Conservation (phyloP, 2,888 invertebrate genomes). For the Melieria crassipennis region DNA sequence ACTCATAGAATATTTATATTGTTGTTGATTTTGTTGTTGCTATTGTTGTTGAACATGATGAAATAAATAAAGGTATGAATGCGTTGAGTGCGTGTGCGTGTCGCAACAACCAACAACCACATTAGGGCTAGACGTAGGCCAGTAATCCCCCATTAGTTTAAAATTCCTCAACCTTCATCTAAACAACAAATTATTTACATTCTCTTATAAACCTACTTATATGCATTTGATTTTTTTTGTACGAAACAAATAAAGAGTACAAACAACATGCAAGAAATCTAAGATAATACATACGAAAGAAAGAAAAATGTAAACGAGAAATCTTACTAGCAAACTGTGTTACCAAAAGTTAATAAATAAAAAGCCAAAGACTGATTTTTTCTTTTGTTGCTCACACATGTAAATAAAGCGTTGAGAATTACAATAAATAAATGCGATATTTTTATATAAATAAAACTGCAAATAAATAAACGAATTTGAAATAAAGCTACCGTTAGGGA, state of each 20-base stretch:
- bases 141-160: too few species aligned
- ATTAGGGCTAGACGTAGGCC: too few species aligned
- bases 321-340: conserved; percentile 40
- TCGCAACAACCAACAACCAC: too few species aligned
- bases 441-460: too few species aligned
- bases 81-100: conserved; percentile 28
- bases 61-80: conserved; percentile 27
- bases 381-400: conserved; percentile 22
- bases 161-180: too few species aligned
- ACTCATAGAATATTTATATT: neutral
- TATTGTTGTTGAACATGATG: conserved; percentile 16
- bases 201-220: too few species aligned
- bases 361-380: conserved; percentile 47
- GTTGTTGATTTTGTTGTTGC: conserved; percentile 18
- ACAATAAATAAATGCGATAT: conserved; percentile 34
- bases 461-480: too few species aligned
- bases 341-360: conserved; percentile 43
- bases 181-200: too few species aligned
- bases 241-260: conserved; percentile 34
- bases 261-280: conserved; percentile 6
- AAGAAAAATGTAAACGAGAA: conserved; percentile 17
- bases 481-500: too few species aligned
- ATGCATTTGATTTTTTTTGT: conserved; percentile 10
- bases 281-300: neutral
- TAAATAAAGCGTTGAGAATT: conserved; percentile 29